Evolutionary conservation across 2,113 vertebrate genomes (phyloP).

Genomic region (Oenanthe melanoleuca): DNA sequence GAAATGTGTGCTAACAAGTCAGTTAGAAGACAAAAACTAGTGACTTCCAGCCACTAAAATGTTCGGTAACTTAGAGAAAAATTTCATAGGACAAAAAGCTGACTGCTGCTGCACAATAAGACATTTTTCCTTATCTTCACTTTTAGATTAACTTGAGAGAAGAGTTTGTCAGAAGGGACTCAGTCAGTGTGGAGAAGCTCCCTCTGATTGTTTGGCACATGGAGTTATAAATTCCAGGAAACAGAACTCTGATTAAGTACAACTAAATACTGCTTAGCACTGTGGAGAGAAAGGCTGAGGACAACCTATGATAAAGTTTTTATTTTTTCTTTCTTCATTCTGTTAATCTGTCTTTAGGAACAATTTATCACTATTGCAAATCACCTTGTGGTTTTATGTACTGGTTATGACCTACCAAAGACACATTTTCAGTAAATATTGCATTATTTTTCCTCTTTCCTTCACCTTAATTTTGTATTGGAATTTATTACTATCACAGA

Average conservation of each 20-base stretch:
- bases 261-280: background rate
- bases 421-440: background rate
- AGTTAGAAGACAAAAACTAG: background rate
- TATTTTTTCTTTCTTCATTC: background rate
- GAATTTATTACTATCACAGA: background rate
- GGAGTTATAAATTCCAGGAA: background rate
- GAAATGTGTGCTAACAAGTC: background rate
- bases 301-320: background rate
- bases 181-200: background rate
- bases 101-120: background rate
- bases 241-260: background rate
- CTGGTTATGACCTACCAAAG: background rate
- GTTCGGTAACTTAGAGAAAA: background rate
- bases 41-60: background rate
- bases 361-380: background rate
- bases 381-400: background rate
- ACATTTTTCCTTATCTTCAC: background rate
- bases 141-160: background rate
- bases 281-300: background rate
- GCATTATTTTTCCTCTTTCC: background rate
- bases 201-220: background rate
- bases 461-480: background rate
- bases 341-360: background rate
- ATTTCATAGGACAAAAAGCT: background rate
- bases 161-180: background rate